Evolutionary conservation across 1,140 invertebrate species (phyloP).

Genomic region (Drosophila asahinai): DNA sequence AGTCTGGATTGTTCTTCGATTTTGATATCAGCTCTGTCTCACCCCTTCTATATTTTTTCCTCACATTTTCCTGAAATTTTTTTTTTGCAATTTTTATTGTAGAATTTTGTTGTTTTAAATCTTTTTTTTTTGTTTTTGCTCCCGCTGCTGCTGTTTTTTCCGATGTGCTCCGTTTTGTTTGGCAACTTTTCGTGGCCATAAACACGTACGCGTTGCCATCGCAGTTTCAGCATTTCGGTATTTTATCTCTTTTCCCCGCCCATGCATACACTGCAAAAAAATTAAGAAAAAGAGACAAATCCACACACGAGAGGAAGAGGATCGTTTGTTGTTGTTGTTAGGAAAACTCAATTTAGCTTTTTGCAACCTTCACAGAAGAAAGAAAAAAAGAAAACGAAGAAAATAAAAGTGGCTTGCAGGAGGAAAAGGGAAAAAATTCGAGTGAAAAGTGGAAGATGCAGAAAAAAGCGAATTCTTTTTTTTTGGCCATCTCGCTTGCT

Average conservation of each 20-base stretch:
- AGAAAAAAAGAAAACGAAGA: conserved; percentile 12
- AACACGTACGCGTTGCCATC: conserved; percentile 78
- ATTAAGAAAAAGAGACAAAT: neutral
- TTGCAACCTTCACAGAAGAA: conserved; percentile 72
- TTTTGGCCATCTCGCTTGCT: conserved; percentile 6
- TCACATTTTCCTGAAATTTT: conserved; percentile 22
- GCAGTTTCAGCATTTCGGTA: conserved; percentile 66
- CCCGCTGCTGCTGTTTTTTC: conserved; percentile 38
- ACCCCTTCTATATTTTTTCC: neutral
- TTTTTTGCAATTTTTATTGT: conserved; percentile 17
- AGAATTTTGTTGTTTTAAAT: conserved; percentile 10
- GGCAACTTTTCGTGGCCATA: conserved; percentile 81
- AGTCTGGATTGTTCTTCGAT: neutral
- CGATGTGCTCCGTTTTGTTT: conserved; percentile 60
- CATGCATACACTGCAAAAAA: conserved; percentile 21
- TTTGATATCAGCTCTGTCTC: neutral
- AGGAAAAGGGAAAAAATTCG: conserved; percentile 13
- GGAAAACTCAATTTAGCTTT: conserved; percentile 82
- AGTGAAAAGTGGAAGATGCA: conserved; percentile 47
- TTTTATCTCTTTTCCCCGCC: conserved; percentile 61
- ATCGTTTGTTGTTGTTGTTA: conserved; percentile 70
- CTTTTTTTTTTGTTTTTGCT: neutral
- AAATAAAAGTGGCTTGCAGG: conserved; percentile 21
- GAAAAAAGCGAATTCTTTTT: conserved; percentile 56
- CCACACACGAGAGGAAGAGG: conserved; percentile 42